Base-by-base conservation (phyloP, 2,113 vertebrate genomes). In the Pedetes capensis region DNA sequence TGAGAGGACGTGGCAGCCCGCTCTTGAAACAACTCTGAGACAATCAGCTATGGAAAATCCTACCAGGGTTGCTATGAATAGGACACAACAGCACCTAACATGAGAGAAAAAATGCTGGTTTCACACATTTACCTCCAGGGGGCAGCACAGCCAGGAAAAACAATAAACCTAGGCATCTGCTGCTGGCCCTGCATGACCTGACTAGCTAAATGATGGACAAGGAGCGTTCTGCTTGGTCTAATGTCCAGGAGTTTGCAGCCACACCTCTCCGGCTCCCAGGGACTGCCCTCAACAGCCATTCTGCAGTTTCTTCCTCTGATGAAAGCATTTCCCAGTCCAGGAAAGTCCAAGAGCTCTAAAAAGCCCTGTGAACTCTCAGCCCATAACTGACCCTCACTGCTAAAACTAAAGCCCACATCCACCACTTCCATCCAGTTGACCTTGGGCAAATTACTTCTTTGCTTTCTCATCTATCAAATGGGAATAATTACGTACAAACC, bases 121-220 rank as follows among this genome's bases (percentile, higher is more conserved):
- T 82, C 49, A 34, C 3, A 13, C 37, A 0, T 72, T 61, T 66
- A 61, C 81, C n/a, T 37, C 14, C 71, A 96, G 92, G 82, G 82
- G 93, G 63, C 95, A 94, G 91, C 93, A 92, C 80, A 91, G 81
- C 32, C 44, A 11, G 37, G 72, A 27, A 53, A 69, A 92, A 16
- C 61, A 51, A 25, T 34, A 39, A 22, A n/a, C 1, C 34, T 1
- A 2, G 2, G 68, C 0, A 0, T 1, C 27, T 8, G 2, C 0
- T 0, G 34, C 17, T 6, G 0, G 17, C 29, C 53, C 27, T 3
- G 12, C 4, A 1, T 53, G 4, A 3, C 8, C 20, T 23, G 32
- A 34, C 18, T 0, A 18, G 10, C 37, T 53, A 4, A 3, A 23
- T 20, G 23, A 22, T 1, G 3, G 12, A 23, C 57, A 17, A 5